Evolutionary conservation across 2,888 invertebrate species (phyloP), one percentile per base, ranked within the genome.

Genomic region (Pelosia muscerda): DNA sequence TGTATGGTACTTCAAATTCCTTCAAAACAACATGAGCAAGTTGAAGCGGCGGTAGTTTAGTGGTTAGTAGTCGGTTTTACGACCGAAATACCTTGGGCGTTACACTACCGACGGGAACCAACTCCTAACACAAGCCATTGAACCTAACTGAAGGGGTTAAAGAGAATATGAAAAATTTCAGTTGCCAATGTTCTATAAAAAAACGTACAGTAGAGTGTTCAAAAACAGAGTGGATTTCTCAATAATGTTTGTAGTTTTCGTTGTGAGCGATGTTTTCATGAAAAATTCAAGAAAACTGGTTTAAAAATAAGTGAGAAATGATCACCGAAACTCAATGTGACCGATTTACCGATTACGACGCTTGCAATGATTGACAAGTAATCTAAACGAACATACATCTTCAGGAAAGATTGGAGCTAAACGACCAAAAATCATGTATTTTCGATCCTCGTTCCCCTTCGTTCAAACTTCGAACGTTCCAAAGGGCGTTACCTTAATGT

Each of bases 401-500:
- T 25, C 31, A 34, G n/a, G 31, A 26, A 5, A 63, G 26, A 56
- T 8, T 34, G 34, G 38, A 57, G 42, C 28, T 49, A 26, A 57
- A 31, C 54, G 15, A 31, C 23, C 49, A 66, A 62, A 62, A 61
- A 42, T 53, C 42, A 49, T 23, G 55, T 26, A 31, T 42, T 64
- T 65, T 68, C 56, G 62, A 13, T 58, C 54, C 58, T 38, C n/a
- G 22, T 42, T 38, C 28, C 25, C n/a, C 54, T 76, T 72, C 74
- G 75, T 63, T 67, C 55, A 15, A 63, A 19, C 23, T 66, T 56
- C 22, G 9, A 31, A 63, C 69, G 38, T 55, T 66, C 63, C 19
- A 63, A 53, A 54, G 53, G 61, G 68, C 68, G 67, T 70, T 66
- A 72, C 73, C 64, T 63, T 70, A 71, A 78, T 67, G 82, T 84